phyloP scores from a whole-genome alignment of 2,888 invertebrate species.

The Laspeyria flexula region DNA sequence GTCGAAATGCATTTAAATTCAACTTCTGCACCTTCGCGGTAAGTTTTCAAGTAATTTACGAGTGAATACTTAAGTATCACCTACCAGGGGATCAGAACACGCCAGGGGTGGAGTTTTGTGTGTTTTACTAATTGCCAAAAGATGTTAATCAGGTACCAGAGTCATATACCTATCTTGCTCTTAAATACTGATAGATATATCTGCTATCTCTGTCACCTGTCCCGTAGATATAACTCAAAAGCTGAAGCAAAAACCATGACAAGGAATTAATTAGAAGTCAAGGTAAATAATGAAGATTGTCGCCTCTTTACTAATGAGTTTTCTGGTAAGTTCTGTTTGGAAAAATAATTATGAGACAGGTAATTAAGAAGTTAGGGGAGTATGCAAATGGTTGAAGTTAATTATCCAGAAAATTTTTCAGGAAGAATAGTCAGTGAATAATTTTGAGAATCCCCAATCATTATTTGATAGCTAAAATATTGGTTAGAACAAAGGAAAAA shows the following conservation, averaged over 20 bases:
- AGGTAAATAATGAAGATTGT: constrained; percentile 86
- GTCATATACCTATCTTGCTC: constrained; percentile 63
- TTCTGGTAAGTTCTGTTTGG: constrained; percentile 64
- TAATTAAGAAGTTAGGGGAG: constrained; percentile 75
- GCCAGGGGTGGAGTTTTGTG: constrained; percentile 87
- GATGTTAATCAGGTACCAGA: constrained; percentile 85
- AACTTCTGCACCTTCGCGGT: constrained; percentile 78
- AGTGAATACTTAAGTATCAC: constrained; percentile 84
- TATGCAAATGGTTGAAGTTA: constrained; percentile 64
- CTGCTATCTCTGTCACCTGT: constrained; percentile 56
- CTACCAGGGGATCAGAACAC: constrained; percentile 83
- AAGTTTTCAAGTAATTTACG: constrained; percentile 85
- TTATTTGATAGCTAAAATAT: background rate
- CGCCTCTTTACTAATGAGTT: constrained; percentile 80
- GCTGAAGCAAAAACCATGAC: constrained; percentile 86
- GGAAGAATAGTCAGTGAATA: constrained; percentile 18
- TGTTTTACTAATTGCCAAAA: constrained; percentile 88
- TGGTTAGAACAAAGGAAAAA: background rate
- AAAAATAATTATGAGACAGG: constrained; percentile 78
- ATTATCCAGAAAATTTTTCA: constrained; percentile 60
- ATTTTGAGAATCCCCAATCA: constrained; percentile 2
- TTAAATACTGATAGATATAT: constrained; percentile 30
- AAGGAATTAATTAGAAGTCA: constrained; percentile 86
- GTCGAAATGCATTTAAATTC: constrained; percentile 77
- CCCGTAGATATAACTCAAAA: constrained; percentile 80